A percentile compares a stretch with the other conserved stretches of the same genome.
Conservation (phyloP, 2,888 invertebrate species). For the Keiferia lycopersicella region DNA sequence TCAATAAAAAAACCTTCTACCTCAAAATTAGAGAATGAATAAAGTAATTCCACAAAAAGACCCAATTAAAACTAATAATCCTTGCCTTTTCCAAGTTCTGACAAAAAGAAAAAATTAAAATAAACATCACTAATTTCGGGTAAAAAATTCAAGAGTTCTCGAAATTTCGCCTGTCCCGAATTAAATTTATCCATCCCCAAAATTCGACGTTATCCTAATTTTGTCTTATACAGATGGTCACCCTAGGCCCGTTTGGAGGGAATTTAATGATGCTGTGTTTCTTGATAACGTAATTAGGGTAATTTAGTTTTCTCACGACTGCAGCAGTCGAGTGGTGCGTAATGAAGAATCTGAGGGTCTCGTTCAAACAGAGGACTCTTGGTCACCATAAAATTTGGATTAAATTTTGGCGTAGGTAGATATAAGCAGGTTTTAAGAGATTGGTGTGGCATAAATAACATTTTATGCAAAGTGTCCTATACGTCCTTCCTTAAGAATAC, state of each 20-base stretch:
- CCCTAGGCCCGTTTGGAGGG: slow-evolving; percentile 17
- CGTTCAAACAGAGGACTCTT: slow-evolving; percentile 14
- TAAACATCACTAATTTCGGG: neutral
- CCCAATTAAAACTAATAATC: neutral
- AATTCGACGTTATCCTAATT: slow-evolving; percentile 18
- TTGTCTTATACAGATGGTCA: slow-evolving; percentile 15
- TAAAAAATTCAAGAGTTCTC: slow-evolving; percentile 8
- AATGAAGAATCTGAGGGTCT: slow-evolving; percentile 14
- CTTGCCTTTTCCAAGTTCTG: neutral
- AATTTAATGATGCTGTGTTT: slow-evolving; percentile 31
- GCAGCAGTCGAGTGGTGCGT: slow-evolving; percentile 9
- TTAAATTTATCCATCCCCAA: slow-evolving; percentile 13
- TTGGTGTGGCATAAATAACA: no score
- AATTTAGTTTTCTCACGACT: slow-evolving; percentile 29
- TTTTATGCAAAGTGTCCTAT: no score
- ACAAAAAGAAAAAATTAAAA: neutral
- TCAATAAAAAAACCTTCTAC: neutral
- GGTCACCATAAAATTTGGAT: slow-evolving; percentile 12
- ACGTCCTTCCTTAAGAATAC: no score
- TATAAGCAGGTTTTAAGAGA: no score
- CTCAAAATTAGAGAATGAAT: neutral
- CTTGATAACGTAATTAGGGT: slow-evolving; percentile 31
- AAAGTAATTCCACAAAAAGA: neutral
- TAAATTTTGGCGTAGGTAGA: neutral
- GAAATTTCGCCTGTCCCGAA: neutral